Base-by-base conservation (phyloP, 2,888 invertebrate species). In the Lomographa bimaculata region DNA sequence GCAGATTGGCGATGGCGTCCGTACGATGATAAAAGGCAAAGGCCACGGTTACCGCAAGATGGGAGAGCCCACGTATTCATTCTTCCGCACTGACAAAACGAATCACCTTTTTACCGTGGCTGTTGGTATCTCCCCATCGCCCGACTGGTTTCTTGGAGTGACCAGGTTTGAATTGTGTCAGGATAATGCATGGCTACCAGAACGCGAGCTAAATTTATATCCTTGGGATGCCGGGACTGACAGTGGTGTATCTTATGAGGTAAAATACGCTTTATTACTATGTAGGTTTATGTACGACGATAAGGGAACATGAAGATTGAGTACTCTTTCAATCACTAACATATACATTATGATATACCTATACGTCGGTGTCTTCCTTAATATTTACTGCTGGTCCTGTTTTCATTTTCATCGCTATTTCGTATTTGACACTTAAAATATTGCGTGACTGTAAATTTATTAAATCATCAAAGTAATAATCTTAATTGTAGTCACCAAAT, bases 151-250 rank as follows among this genome's bases (percentile, higher is more conserved):
- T 36, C 94, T 98, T 2, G 99, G 99, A 1, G 93, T 98, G 0
- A 96, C 93, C 23, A 94, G 95, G 1, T 87, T 98, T 33, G 96
- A 99, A 71, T 87, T 99, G 2, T 99, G 99, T 60, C 91, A 94
- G 33, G 79, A 89, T 71, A 97, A 98, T 64, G 93, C 95, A 0
- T 99, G 99, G 99, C 90, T 95, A 5, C 93, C 93, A 38, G 93
- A 95, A 45, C 85, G 95, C 54, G 93, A 93, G 30, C 90, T 98
- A 12, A 96, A 98, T 78, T 89, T 99, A 7, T 97, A 93, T 71
- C 98, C 98, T 0, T 98, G 96, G 91, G 99, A 99, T 81, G 98
- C 98, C 19, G 99, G 99, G 0, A 98, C 98, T 1, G 98, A 98
- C 64, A 92, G 92, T 62, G 99, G 99, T 0, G 92, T 97, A 2